Conservation (phyloP, 2,797 vertebrate species). For the Acanthopagrus latus region DNA sequence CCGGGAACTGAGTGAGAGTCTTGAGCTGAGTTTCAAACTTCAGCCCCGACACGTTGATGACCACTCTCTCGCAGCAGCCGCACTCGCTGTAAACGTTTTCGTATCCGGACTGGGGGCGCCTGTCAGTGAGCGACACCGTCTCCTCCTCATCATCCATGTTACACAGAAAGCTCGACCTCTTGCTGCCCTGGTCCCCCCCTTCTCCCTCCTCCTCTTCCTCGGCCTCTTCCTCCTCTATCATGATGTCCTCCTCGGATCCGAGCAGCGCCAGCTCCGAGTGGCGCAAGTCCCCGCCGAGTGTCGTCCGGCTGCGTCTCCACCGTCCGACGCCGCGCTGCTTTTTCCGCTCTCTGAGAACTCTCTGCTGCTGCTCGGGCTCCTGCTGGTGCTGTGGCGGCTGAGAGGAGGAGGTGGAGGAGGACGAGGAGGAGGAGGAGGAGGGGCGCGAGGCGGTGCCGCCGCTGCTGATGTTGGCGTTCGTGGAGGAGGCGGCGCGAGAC, state of each 20-base stretch:
- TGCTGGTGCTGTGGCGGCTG: slow-evolving; percentile 82
- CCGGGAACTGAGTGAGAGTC: slow-evolving; percentile 96
- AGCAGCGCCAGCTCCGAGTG: slow-evolving; percentile 94
- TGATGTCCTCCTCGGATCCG: slow-evolving; percentile 95
- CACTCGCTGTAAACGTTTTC: slow-evolving; percentile 91
- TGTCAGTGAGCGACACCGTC: slow-evolving; percentile 88
- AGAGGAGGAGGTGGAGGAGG: slow-evolving; percentile 73
- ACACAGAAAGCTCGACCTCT: slow-evolving; percentile 87
- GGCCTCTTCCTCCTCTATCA: slow-evolving; percentile 92
- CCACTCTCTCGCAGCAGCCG: slow-evolving; percentile 95
- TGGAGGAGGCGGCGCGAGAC: slow-evolving; percentile 86
- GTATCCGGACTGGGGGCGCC: slow-evolving; percentile 91
- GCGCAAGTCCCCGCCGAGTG: slow-evolving; percentile 91
- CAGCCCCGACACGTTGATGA: slow-evolving; percentile 97
- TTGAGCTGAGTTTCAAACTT: slow-evolving; percentile 97
- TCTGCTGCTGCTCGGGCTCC: slow-evolving; percentile 78
- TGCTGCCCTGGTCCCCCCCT: slow-evolving; percentile 71
- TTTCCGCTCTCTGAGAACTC: slow-evolving; percentile 83
- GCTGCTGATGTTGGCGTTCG: slow-evolving; percentile 82
- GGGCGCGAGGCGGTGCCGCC: slow-evolving; percentile 84
- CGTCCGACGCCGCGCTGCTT: slow-evolving; percentile 85
- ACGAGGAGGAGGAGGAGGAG: slow-evolving; percentile 82
- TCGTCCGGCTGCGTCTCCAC: slow-evolving; percentile 89
- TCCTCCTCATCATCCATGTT: slow-evolving; percentile 91
- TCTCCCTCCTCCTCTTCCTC: slow-evolving; percentile 87